Evolutionary conservation across 2,797 vertebrate species (phyloP), one percentile per base, ranked within the genome.

Genomic region (Steatocranus sp.): DNA sequence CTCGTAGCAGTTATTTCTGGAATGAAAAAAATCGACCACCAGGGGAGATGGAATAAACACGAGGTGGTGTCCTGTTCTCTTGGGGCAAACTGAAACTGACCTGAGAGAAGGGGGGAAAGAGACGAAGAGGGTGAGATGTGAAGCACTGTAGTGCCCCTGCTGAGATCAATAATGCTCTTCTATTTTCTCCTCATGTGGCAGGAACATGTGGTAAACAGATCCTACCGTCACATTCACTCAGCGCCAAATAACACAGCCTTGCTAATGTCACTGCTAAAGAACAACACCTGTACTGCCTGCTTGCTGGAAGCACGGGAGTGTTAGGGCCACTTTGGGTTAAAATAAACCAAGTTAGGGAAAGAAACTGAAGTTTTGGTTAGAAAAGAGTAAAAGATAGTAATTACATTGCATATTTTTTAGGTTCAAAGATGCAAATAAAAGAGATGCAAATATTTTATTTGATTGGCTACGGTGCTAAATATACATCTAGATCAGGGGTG

Each of bases 1-100:
- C 89, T 91, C 80, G 7, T 75, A 82, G 83, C 80, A 83, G 87
- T 90, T 93, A 94, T 94, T 94, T 92, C 88, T 91, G 92, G 92
- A 93, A 90, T 92, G 91, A 91, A 94, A 92, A 51, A 46, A 70
- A 70, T 89, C 75, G 84, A 94, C 92, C 81, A 56, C 87, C 78
- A 23, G 75, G 58, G 30, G 82, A 82, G 87, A 76, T n/a, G 80
- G 58, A 76, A 79, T 74, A 50, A 77, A 87, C 81, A 82, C 81
- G 78, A 70, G 11, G 68, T 58, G 89, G 91, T 93, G 93, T 93
- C 90, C 86, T 79, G 88, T 94, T 94, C 83, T 86, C 87, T 80
- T 18, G 4, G 43, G 61, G 36, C 63, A 20, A 74, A 63, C 82
- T 90, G 91, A 91, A 88, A 91, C 83, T 85, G 89, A 88, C 79